Evolutionary conservation across 1,140 invertebrate genomes (phyloP).

Genomic region (Drosophila kikkawai): DNA sequence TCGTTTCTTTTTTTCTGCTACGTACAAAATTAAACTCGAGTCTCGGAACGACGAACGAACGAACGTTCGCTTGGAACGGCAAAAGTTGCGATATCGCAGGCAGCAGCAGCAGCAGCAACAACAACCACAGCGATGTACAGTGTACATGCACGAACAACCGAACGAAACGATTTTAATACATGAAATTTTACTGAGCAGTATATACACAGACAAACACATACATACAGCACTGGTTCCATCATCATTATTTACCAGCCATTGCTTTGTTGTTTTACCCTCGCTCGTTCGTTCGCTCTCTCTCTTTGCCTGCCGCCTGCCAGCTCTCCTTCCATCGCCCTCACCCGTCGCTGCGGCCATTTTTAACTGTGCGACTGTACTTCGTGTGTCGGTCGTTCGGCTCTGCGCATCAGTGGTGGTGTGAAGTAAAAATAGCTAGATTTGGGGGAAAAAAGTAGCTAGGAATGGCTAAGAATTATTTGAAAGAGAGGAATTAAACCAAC

Average conservation of each 20-base stretch:
- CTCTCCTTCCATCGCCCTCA: conserved; percentile 36
- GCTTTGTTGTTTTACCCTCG: conserved; percentile 82
- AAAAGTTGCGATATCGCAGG: conserved; percentile 78
- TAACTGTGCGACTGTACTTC: conserved; percentile 84
- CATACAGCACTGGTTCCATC: conserved; percentile 67
- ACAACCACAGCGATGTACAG: conserved; percentile 32
- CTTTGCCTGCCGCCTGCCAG: conserved; percentile 36
- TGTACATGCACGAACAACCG: conserved; percentile 45
- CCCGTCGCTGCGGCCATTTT: conserved; percentile 65
- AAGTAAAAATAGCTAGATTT: background rate
- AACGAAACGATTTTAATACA: conserved; percentile 64
- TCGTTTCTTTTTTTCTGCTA: conserved; percentile 73
- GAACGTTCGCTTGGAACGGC: conserved; percentile 73
- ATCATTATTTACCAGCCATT: conserved; percentile 79
- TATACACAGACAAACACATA: conserved; percentile 36
- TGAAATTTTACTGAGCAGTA: conserved; percentile 64
- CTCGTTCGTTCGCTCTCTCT: conserved; percentile 31
- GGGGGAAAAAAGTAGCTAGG: background rate
- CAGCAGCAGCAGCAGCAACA: conserved; percentile 22
- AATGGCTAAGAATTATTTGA: background rate
- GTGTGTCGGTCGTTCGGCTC: conserved; percentile 65
- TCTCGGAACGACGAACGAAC: conserved; percentile 75
- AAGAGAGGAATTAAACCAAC: too few species aligned
- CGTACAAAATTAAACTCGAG: conserved; percentile 82
- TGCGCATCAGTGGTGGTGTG: conserved; percentile 2